Evolutionary conservation across 2,888 invertebrate genomes (phyloP).

Genomic region (Athalia rosae): DNA sequence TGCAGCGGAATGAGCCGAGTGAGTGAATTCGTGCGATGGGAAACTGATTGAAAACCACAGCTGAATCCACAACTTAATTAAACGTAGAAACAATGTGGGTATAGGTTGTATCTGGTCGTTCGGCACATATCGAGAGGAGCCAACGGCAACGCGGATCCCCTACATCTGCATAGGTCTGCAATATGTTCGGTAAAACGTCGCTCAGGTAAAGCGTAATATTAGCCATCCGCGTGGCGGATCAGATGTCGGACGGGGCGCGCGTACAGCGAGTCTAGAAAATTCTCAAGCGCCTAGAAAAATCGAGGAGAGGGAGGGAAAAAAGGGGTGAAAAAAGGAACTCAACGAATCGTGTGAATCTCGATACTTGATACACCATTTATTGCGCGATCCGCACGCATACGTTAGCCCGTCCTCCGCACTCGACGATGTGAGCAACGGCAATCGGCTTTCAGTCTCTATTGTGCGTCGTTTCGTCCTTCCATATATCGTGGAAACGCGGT

Average conservation of each 20-base stretch:
- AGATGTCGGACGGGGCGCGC: neutral
- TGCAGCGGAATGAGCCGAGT: neutral
- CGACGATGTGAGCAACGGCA: constrained; percentile 33
- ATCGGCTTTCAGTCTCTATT: constrained; percentile 40
- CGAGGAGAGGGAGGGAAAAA: neutral
- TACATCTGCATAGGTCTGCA: too few relatives aligned
- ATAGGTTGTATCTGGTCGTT: neutral
- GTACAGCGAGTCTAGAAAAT: neutral
- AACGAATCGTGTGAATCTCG: constrained; percentile 20
- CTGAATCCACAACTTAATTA: constrained; percentile 1
- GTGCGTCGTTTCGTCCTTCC: constrained; percentile 26
- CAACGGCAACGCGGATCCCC: too few relatives aligned
- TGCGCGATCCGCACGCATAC: constrained; percentile 33
- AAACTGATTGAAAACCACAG: constrained; percentile 32
- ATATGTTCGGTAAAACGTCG: too few relatives aligned
- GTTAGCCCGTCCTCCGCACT: constrained; percentile 27
- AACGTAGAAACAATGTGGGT: constrained; percentile 21
- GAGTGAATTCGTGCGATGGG: constrained; percentile 14
- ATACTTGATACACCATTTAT: constrained; percentile 38
- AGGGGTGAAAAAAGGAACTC: neutral
- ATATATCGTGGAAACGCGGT: neutral
- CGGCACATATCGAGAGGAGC: too few relatives aligned
- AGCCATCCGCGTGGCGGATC: neutral
- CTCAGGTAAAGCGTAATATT: neutral
- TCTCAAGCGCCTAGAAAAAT: neutral